Percentiles rank a stretch among this genome's conserved stretches.
These are phyloP conservation scores for Drosophila auraria DNA, from an alignment of 1,140 invertebrate species.

Conservation along the genomic window DNA sequence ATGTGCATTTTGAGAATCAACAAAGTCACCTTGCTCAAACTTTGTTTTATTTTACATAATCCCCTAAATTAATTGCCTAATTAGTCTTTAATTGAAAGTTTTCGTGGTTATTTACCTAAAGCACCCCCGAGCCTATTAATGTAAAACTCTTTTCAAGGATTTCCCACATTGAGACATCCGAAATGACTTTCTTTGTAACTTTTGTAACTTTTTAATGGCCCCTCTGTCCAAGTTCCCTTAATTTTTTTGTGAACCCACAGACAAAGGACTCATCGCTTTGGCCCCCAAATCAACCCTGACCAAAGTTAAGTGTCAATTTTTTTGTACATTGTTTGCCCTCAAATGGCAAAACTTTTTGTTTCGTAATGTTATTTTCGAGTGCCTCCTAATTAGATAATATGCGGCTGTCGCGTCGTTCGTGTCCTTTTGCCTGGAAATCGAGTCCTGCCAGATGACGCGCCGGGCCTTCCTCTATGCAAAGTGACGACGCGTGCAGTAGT, in stretches of 20 bases:
- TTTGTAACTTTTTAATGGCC: constrained; percentile 38
- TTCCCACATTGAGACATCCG: not conserved
- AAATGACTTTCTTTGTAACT: constrained; percentile 1
- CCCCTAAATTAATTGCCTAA: not conserved
- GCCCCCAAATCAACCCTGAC: constrained; percentile 29
- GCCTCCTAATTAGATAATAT: constrained; percentile 81
- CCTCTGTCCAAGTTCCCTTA: not conserved
- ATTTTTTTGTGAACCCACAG: constrained; percentile 12
- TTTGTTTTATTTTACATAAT: not conserved
- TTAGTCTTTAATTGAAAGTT: constrained; percentile 1
- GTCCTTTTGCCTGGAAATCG: constrained; percentile 21
- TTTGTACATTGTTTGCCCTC: constrained; percentile 59
- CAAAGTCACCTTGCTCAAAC: not conserved
- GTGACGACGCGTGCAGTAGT: constrained; percentile 68
- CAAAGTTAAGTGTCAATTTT: constrained; percentile 59
- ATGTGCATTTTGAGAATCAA: too few species aligned
- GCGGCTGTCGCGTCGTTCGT: constrained; percentile 49
- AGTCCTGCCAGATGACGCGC: constrained; percentile 70
- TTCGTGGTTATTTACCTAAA: constrained; percentile 1
- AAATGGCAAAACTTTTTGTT: constrained; percentile 83
- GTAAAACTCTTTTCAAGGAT: constrained; percentile 7
- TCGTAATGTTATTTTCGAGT: constrained; percentile 70
- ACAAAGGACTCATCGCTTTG: constrained; percentile 7
- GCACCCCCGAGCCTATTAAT: not conserved
- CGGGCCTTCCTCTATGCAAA: constrained; percentile 66